Base-by-base conservation (phyloP, 2,888 invertebrate species). In the Cylindroiulus punctatus region DNA sequence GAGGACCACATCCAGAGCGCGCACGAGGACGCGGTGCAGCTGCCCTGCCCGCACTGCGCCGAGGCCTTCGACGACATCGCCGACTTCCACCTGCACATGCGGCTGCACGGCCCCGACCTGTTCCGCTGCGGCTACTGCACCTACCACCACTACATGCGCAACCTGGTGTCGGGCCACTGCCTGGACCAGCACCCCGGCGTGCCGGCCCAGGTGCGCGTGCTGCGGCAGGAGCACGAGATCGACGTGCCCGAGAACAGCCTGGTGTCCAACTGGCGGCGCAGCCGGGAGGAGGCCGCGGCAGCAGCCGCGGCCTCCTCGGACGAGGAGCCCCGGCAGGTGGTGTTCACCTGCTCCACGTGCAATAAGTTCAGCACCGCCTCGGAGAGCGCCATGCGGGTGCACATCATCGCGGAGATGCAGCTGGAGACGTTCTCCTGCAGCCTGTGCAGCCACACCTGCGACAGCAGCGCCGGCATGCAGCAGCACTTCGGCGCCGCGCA, bases 41-140 rank as follows among this genome's bases (percentile, higher is more conserved):
- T 93, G 90, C 92, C 92, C 87, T 96, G 96, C 90, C 93, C 94
- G 0, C 96, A 96, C 90, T 96, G 96, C 90, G 93, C 93, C 30
- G 91, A 92, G 93, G 87, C 40, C 17, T 81, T 85, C 10, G 86
- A 87, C 86, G 92, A 93, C 0, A 92, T 94, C 4, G 92, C 93
- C n/a, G 92, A 93, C 87, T 93, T 96, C 87, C 90, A 94, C 17
- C 92, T 93, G 84, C 97, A 97, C 91, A 92, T 96, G 87, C 94
- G 94, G 89, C 93, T 95, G 91, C 96, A 97, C 91, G 95, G 95
- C 88, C 91, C 92, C 8, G 92, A 93, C 87, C 91, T 97, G 52
- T 96, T 94, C 90, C 94, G 94, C 88, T 97, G 96, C 90, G 22
- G 1, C 14, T 81, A 86, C 32, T 86, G 86, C 81, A 42, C 36